A percentile compares a stretch with the other conserved stretches of the same genome.
Evolutionary conservation across 2,888 invertebrate genomes (phyloP).

Genomic region (Agrotis ipsilon): DNA sequence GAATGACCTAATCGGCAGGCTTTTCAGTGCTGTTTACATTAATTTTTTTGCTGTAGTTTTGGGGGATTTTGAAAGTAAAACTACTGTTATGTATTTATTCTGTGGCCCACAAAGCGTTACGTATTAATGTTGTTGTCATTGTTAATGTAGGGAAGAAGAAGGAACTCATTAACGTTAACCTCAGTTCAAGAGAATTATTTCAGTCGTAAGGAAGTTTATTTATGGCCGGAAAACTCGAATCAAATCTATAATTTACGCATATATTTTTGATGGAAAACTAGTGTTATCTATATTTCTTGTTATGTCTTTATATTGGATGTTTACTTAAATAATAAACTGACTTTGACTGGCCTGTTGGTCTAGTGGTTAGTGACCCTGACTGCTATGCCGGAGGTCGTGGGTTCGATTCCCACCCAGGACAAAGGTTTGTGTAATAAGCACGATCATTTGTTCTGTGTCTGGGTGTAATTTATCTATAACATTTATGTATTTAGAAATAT

Average conservation of each 20-base stretch:
- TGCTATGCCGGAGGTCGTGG: no score
- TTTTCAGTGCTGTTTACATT: background rate
- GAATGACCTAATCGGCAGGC: background rate
- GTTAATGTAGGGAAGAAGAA: constrained; percentile 26
- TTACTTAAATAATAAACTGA: background rate
- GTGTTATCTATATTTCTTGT: background rate
- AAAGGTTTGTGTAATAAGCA: no score
- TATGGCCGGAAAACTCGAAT: constrained; percentile 48
- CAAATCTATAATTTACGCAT: constrained; percentile 46
- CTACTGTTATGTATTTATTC: constrained; percentile 16
- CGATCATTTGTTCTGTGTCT: no score
- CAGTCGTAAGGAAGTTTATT: constrained; percentile 56
- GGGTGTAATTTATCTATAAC: no score
- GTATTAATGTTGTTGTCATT: constrained; percentile 41
- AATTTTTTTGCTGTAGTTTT: no score
- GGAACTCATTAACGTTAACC: constrained; percentile 56
- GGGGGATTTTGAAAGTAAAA: background rate
- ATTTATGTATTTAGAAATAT: no score
- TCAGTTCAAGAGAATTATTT: constrained; percentile 49
- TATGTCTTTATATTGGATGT: background rate
- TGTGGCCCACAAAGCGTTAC: background rate
- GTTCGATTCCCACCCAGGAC: no score
- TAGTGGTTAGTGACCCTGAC: no score
- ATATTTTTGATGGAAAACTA: background rate
- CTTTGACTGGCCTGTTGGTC: no score